These are phyloP conservation scores for Lycocerus yunnanus DNA, from an alignment of 2,888 invertebrate species.

Conservation along the genomic window DNA sequence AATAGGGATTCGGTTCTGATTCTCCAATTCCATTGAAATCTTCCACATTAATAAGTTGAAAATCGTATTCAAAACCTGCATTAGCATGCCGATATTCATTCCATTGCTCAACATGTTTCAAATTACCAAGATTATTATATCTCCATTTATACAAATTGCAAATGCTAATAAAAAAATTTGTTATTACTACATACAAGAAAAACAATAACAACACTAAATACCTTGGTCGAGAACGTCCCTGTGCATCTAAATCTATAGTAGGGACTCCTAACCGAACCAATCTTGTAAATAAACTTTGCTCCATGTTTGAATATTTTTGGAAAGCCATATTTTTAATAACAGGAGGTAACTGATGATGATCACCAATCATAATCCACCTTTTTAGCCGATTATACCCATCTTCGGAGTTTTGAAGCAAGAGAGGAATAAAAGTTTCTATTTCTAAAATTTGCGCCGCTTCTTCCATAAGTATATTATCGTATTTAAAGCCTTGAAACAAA, in stretches of 20 bases:
- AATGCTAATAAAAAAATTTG: conserved; percentile 62
- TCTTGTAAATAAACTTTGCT: conserved; percentile 96
- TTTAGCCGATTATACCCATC: conserved; percentile 95
- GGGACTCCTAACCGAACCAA: conserved; percentile 96
- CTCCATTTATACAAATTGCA: conserved; percentile 96
- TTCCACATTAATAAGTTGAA: conserved; percentile 94
- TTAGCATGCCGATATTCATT: conserved; percentile 90
- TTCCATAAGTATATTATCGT: conserved; percentile 99
- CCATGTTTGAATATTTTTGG: conserved; percentile 99
- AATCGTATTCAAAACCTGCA: conserved; percentile 90
- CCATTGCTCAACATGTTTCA: conserved; percentile 83
- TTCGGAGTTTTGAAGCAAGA: conserved; percentile 97
- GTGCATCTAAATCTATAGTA: conserved; percentile 95
- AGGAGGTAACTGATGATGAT: conserved; percentile 98
- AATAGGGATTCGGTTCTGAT: conserved; percentile 96
- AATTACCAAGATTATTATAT: conserved; percentile 93
- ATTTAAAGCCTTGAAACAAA: conserved; percentile 75
- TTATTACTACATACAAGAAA: not conserved
- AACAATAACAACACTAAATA: conserved; percentile 41
- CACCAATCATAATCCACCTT: conserved; percentile 99
- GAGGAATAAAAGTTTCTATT: conserved; percentile 98
- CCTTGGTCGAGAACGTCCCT: conserved; percentile 91
- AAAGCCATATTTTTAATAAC: conserved; percentile 99
- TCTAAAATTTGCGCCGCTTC: conserved; percentile 98
- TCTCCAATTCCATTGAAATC: conserved; percentile 97